These are phyloP conservation scores for Onychomys torridus DNA, from an alignment of 2,797 vertebrate genomes.

Conservation along the genomic window DNA sequence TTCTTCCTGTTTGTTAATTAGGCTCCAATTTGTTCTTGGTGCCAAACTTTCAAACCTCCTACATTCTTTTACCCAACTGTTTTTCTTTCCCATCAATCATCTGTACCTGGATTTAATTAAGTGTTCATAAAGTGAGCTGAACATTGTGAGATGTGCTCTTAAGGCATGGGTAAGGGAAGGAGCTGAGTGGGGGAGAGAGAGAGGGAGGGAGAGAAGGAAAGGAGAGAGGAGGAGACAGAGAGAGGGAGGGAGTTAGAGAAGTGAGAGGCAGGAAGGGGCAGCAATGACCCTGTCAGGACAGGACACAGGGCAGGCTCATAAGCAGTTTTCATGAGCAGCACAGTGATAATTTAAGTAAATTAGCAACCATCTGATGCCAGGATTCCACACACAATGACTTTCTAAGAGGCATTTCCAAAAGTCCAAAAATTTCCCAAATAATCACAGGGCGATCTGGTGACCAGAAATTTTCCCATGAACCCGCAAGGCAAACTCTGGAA, in stretches of 20 bases:
- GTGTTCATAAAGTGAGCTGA: not conserved
- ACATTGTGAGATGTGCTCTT: not conserved
- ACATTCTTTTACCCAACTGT: not conserved
- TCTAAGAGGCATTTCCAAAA: not conserved
- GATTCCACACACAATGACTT: not conserved
- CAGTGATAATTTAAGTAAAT: not conserved
- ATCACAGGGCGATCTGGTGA: not conserved
- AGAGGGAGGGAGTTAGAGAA: not conserved
- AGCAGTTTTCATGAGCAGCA: not conserved
- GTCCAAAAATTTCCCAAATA: not conserved
- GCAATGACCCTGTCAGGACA: not conserved
- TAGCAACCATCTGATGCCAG: not conserved
- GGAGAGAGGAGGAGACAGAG: too few species aligned
- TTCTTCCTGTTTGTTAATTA: conserved; percentile 75
- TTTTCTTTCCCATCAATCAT: conserved; percentile 47
- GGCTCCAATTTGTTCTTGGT: conserved; percentile 63
- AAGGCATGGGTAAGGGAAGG: not conserved
- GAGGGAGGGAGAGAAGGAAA: not conserved
- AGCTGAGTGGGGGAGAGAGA: too few species aligned
- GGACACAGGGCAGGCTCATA: rapidly evolving
- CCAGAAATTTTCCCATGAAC: not conserved
- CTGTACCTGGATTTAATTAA: conserved; percentile 38
- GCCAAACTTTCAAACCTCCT: conserved; percentile 60
- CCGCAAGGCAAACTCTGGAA: conserved; percentile 8
- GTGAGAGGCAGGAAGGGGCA: too few species aligned